Percentiles rank a stretch among this genome's conserved stretches.
phyloP scores from a whole-genome alignment of 2,888 invertebrate genomes.

The Hymenopus coronatus region DNA sequence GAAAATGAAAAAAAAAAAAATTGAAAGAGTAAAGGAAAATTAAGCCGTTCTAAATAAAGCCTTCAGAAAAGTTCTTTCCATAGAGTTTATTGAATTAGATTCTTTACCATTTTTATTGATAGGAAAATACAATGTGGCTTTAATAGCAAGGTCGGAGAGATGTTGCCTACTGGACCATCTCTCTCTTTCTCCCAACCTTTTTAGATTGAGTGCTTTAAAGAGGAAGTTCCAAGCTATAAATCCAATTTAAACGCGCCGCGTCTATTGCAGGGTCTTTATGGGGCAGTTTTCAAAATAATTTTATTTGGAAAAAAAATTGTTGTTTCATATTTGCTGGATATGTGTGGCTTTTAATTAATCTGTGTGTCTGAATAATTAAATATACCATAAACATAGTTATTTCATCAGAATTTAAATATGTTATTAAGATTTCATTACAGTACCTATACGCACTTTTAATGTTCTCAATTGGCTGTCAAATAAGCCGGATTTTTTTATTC shows the following conservation, averaged over 20 bases:
- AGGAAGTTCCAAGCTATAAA: background rate
- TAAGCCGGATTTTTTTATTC: too few relatives aligned
- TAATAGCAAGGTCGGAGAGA: background rate
- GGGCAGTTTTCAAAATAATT: background rate
- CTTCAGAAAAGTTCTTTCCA: background rate
- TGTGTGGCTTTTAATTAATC: too few relatives aligned
- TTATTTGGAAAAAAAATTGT: background rate
- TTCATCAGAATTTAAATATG: too few relatives aligned
- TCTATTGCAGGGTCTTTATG: background rate
- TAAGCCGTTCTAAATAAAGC: background rate
- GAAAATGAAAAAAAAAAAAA: background rate
- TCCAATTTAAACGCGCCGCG: background rate
- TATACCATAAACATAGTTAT: too few relatives aligned
- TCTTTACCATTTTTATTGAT: background rate
- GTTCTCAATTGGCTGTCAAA: too few relatives aligned
- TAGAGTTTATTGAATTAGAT: background rate
- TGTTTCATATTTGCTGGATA: background rate
- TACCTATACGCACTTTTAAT: too few relatives aligned
- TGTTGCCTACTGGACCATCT: background rate
- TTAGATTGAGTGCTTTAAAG: background rate
- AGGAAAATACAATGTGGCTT: background rate
- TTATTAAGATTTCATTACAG: too few relatives aligned
- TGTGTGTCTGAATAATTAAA: too few relatives aligned
- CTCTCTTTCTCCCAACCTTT: background rate
- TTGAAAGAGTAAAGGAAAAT: conserved; percentile 3